Evolutionary conservation across 2,888 invertebrate genomes (phyloP).

Genomic region (Tipula helvola): DNA sequence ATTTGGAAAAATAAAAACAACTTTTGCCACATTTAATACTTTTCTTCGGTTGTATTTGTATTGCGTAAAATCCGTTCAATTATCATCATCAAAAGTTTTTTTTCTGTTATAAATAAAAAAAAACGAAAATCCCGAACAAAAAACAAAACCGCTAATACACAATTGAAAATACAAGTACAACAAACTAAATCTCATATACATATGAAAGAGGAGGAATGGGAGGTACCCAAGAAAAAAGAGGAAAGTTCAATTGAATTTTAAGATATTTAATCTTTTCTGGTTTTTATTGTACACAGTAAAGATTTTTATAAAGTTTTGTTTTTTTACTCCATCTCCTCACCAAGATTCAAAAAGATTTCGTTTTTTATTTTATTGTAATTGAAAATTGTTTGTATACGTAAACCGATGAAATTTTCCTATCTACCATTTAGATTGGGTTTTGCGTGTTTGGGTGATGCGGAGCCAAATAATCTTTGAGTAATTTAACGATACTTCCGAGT

Average conservation of each 20-base stretch:
- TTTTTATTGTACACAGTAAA: neutral
- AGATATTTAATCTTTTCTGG: neutral
- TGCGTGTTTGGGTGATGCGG: neutral
- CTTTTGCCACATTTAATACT: neutral
- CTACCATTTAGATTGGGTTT: neutral
- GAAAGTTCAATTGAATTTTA: neutral
- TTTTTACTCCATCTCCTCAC: neutral
- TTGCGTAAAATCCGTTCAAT: neutral
- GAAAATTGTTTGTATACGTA: neutral
- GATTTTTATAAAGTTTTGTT: neutral
- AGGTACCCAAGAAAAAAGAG: neutral
- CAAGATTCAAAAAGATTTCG: neutral
- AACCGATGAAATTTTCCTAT: neutral
- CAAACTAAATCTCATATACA: neutral
- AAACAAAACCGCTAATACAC: neutral
- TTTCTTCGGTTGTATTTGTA: neutral
- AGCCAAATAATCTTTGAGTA: neutral
- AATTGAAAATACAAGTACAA: neutral
- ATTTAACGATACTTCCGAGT: neutral
- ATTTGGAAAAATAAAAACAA: neutral
- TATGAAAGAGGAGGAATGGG: neutral
- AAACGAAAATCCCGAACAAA: neutral
- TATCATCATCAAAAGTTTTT: neutral
- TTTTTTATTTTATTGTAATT: neutral
- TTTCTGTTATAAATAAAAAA: no score